Evolutionary conservation across 1,140 invertebrate genomes (phyloP), one percentile per base, ranked within the genome.

Genomic region (Drosophila littoralis): DNA sequence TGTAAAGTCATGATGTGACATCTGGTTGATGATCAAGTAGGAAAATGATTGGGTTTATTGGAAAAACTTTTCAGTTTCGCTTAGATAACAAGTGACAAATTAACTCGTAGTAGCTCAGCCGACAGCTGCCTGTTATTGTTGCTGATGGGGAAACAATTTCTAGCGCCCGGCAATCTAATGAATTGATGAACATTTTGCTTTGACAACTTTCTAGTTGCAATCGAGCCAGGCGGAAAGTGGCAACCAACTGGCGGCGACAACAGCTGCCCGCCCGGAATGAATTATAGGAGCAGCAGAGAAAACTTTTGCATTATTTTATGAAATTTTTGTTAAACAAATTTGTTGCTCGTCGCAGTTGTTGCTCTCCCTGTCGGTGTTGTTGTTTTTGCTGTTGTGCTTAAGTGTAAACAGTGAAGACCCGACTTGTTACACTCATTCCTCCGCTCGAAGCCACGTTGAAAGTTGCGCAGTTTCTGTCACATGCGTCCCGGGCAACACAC

Each of bases 261-360:
- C 73, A 75, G 73, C 73, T 75, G 73, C 60, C 40, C 54, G 46
- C 22, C 22, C 22, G 52, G 55, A 58, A 75, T 70, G 72, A 75
- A 65, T 71, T 71, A 75, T 75, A 40, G 59, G 36, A 48, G 40
- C 28, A 57, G 68, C 45, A 22, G 36, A 38, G 13, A 22, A 71
- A 75, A 75, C 73, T 75, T 75, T 75, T 71, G 60, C 73, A 75
- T 75, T 75, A 75, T 71, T 75, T 75, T 75, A 75, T 71, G 67
- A 75, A 75, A 71, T 71, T 75, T 75, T 75, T 70, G 73, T 75
- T 75, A 71, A 75, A 71, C 73, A 75, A 75, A 75, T 75, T 75
- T 75, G 65, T 69, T 61, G 57, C 32, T 69, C 51, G 77, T 86
- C 69, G 61, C 45, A 36, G 69, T 67, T 71, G 61, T 48, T 36